Evolutionary conservation across 2,888 invertebrate genomes (phyloP).

Genomic region (Cataglyphis cursor): DNA sequence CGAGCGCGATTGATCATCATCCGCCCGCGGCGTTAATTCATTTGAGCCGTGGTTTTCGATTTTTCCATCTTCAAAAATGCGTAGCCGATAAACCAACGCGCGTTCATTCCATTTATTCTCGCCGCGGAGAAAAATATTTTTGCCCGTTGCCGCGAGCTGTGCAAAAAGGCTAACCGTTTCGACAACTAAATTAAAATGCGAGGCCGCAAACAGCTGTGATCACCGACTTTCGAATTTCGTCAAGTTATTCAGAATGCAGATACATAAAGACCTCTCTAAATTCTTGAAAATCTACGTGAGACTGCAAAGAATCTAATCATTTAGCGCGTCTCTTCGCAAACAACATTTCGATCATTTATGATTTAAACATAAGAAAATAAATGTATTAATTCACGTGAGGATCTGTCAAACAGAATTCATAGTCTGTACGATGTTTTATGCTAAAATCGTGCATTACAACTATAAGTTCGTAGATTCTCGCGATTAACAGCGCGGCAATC

Average conservation of each 20-base stretch:
- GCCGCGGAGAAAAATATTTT: constrained; percentile 48
- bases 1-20: constrained; percentile 53
- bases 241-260: background rate
- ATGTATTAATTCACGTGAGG: constrained; percentile 2
- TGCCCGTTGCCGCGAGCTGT: constrained; percentile 38
- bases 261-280: background rate
- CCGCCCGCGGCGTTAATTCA: constrained; percentile 53
- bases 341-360: background rate
- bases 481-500: constrained; percentile 14
- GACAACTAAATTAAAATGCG: constrained; percentile 38
- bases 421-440: background rate
- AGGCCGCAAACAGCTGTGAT: background rate
- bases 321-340: background rate
- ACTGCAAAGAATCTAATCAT: background rate
- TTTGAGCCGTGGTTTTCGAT: constrained; percentile 38
- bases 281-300: background rate
- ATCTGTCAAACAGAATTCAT: background rate
- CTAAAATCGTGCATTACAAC: background rate
- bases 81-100: background rate
- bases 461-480: background rate
- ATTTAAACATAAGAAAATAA: background rate
- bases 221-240: background rate
- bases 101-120: constrained; percentile 28
- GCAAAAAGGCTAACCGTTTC: constrained; percentile 24
- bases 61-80: constrained; percentile 38